phyloP scores from a whole-genome alignment of 2,888 invertebrate species.

The Lumbricus terrestris region DNA sequence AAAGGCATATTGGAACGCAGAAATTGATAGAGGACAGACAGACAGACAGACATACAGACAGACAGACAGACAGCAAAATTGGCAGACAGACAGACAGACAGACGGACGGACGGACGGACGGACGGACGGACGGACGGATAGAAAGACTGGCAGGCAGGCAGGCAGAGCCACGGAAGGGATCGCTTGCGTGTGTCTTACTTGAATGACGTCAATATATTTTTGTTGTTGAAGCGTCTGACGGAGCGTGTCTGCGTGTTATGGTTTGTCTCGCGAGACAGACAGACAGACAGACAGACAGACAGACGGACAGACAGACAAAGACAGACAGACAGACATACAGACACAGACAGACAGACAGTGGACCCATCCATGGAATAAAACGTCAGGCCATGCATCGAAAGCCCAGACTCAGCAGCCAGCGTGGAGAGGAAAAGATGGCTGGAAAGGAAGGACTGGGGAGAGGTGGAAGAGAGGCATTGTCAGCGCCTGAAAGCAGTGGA shows the following conservation, averaged over 20 bases:
- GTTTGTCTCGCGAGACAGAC: slow-evolving; percentile 4
- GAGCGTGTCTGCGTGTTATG: neutral
- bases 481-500: neutral
- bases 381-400: neutral
- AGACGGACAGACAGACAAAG: neutral
- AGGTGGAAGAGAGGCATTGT: neutral
- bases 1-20: too few relatives aligned
- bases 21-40: too few relatives aligned
- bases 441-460: neutral
- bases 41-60: neutral
- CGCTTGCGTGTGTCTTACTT: neutral
- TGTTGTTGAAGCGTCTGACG: neutral
- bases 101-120: neutral
- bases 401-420: neutral
- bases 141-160: neutral
- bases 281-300: neutral
- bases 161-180: neutral
- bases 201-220: neutral
- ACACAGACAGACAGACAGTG: neutral
- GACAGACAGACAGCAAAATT: neutral
- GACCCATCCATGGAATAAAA: neutral
- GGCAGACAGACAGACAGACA: neutral
- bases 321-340: neutral
- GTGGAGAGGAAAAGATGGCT: neutral
- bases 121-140: neutral